Base-by-base conservation (phyloP, 2,113 vertebrate genomes). In the Indri indri region DNA sequence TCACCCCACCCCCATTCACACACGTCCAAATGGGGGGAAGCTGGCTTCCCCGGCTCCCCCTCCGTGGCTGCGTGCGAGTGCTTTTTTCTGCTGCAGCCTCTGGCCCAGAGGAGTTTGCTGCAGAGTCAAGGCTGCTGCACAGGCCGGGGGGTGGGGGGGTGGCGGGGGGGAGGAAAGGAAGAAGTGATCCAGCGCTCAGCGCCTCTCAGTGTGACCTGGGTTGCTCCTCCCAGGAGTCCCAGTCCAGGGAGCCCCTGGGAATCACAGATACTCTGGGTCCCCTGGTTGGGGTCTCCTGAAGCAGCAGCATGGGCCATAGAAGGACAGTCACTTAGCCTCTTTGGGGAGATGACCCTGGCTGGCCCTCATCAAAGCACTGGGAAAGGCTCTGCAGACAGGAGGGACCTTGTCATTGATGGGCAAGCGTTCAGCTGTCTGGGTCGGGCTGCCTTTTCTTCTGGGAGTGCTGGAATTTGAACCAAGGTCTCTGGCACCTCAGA, bases 61-160 rank as follows among this genome's bases (percentile, higher is more conserved):
- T n/a, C 61, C 8, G 0, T 0, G 0, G 50, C 66, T 27, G 63
- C 13, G 10, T 71, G n/a, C 8, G 52, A 52, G 68, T 17, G 34
- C 8, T 61, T 50, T 82, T 95, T 68, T 52, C 25, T 66, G 91
- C 91, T 0, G 68, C 93, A 97, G 96, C 95, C 90, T 96, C 92
- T 94, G 96, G 96, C 95, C 90, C 82, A 63, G 80, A 50, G 83
- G 77, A 88, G 93, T 63, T 61, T 83, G 65, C 81, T 95, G 94
- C 91, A 88, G 94, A 76, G 37, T 71, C 37, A 1, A 45, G 91
- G 65, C 80, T 80, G 63, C 92, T 59, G 47, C 95, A 59, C 17
- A 65, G 66, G 22, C 85, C 25, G 34, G 88, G 76, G 65, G 1
- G 11, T 42, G n/a, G 16, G 2, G 25, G 5, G 18, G 54, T 22